A percentile compares a stretch with the other conserved stretches of the same genome.
These are phyloP conservation scores for Anastrepha obliqua DNA, from an alignment of 1,140 invertebrate genomes.

Conservation along the genomic window DNA sequence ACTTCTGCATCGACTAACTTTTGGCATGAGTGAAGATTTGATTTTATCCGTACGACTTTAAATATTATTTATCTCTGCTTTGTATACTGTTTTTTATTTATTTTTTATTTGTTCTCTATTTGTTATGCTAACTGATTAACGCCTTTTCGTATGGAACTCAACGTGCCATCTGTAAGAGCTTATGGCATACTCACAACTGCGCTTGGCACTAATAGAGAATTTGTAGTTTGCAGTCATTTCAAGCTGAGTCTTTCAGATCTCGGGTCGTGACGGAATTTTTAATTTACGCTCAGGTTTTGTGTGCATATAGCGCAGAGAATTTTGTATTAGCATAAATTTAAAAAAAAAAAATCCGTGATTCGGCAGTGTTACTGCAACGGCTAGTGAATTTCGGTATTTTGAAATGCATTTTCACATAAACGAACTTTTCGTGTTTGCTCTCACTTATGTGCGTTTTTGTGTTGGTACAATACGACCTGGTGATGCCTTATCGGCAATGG, in stretches of 20 bases:
- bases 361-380: background rate
- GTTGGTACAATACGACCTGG: slow-evolving; percentile 52
- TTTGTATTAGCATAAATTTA: background rate
- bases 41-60: background rate
- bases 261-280: slow-evolving; percentile 23
- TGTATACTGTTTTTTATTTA: background rate
- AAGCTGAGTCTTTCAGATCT: background rate
- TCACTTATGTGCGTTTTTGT: background rate
- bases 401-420: slow-evolving; percentile 8
- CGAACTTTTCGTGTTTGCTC: background rate
- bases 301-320: background rate
- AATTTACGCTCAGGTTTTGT: background rate
- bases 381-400: background rate
- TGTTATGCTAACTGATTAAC: slow-evolving; percentile 43
- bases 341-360: background rate
- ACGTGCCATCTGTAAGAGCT: background rate
- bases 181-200: background rate
- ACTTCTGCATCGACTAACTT: background rate
- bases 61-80: background rate
- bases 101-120: background rate
- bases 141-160: background rate
- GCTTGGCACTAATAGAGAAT: slow-evolving; percentile 17
- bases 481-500: slow-evolving; percentile 13
- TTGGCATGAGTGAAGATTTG: background rate
- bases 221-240: background rate